Evolutionary conservation across 2,888 invertebrate species (phyloP).

Genomic region (Erannis defoliaria): DNA sequence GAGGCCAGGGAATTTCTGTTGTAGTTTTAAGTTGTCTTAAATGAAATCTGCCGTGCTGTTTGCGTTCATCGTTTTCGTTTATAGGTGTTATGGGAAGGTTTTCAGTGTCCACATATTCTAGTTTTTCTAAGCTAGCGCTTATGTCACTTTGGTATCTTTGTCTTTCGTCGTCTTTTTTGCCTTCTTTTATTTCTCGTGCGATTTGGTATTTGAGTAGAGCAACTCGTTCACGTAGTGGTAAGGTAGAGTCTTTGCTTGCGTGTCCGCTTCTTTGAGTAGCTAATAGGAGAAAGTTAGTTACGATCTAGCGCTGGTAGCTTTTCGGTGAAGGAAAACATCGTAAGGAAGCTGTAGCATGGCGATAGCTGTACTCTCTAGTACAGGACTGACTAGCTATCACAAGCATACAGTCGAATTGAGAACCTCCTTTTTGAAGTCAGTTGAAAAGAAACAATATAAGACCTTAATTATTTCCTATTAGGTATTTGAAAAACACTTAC

Average conservation of each 20-base stretch:
- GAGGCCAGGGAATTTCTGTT: background rate
- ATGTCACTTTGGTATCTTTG: background rate
- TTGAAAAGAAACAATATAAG: too few relatives aligned
- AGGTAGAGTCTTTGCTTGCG: slow-evolving; percentile 12
- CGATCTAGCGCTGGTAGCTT: background rate
- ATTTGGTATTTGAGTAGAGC: slow-evolving; percentile 45
- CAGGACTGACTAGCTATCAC: too few relatives aligned
- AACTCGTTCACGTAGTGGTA: slow-evolving; percentile 39
- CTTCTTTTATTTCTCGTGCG: slow-evolving; percentile 33
- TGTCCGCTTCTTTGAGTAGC: slow-evolving; percentile 2
- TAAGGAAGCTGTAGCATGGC: too few relatives aligned
- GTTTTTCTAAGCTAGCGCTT: slow-evolving; percentile 41
- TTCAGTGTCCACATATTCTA: slow-evolving; percentile 22
- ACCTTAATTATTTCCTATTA: too few relatives aligned
- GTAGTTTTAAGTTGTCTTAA: slow-evolving; percentile 39
- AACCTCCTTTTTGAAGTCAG: too few relatives aligned
- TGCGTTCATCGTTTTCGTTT: slow-evolving; percentile 47
- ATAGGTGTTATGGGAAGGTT: slow-evolving; percentile 47
- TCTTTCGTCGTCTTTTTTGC: background rate
- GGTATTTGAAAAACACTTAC: slow-evolving; percentile 17
- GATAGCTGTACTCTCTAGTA: too few relatives aligned
- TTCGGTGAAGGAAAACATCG: too few relatives aligned
- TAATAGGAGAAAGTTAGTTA: background rate
- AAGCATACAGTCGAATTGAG: too few relatives aligned
- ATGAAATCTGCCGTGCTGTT: slow-evolving; percentile 41